These are phyloP conservation scores for Sycophaga agraensis DNA, from an alignment of 1,140 invertebrate genomes.

Conservation along the genomic window DNA sequence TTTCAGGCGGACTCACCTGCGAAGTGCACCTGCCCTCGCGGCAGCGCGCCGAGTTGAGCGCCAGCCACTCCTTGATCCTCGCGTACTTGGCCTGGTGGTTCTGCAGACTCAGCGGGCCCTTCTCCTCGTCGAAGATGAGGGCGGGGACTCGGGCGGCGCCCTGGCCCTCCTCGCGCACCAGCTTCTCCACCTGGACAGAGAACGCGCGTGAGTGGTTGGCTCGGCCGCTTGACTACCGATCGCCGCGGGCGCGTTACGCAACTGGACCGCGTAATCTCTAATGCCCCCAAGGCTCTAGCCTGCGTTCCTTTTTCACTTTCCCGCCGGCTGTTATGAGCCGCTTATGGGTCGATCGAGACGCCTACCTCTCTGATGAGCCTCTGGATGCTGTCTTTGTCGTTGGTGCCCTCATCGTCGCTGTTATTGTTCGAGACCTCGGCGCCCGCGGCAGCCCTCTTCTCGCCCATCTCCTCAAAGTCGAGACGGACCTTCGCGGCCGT, in stretches of 20 bases:
- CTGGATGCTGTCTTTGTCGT: conserved; percentile 58
- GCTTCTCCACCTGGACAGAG: conserved; percentile 61
- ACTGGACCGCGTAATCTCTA: too few species aligned
- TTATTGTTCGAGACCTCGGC: too few species aligned
- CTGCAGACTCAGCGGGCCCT: conserved; percentile 40
- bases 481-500: conserved; percentile 43
- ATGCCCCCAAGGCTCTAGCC: too few species aligned
- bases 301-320: too few species aligned
- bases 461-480: conserved; percentile 43
- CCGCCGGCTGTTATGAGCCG: too few species aligned
- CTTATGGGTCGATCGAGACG: too few species aligned
- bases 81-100: conserved; percentile 64
- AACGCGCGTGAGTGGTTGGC: too few species aligned
- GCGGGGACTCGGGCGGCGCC: conserved; percentile 47
- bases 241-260: too few species aligned
- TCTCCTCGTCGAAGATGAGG: conserved; percentile 55
- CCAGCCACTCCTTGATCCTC: conserved; percentile 71
- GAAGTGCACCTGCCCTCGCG: conserved; percentile 39
- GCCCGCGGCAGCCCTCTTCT: too few species aligned
- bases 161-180: conserved; percentile 62
- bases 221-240: too few species aligned
- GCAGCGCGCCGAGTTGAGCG: conserved; percentile 47
- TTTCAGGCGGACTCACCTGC: conserved; percentile 47
- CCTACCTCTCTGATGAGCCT: conserved; percentile 64
- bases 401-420: conserved; percentile 55